phyloP scores from a whole-genome alignment of 2,113 vertebrate genomes.

The Megaceryle torquata region DNA sequence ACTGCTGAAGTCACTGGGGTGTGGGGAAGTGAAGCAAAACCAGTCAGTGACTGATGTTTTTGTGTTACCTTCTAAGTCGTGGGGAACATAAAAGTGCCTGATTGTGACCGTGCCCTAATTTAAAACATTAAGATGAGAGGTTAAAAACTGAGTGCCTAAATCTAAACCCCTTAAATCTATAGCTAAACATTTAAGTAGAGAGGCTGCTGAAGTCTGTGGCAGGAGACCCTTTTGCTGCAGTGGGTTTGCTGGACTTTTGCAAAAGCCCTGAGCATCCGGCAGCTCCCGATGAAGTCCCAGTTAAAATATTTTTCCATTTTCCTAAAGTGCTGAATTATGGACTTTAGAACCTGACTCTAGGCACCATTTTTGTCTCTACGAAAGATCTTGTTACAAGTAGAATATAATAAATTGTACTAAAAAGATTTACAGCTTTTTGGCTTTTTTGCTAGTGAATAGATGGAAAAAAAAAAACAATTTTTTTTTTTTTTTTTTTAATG shows the following conservation, averaged over 20 bases:
- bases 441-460: conserved; percentile 13
- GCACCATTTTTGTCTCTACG: conserved; percentile 5
- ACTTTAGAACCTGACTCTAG: background rate
- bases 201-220: background rate
- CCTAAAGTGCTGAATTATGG: background rate
- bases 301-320: background rate
- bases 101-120: background rate
- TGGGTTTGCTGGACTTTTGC: background rate
- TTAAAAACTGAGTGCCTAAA: background rate
- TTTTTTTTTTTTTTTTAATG: background rate
- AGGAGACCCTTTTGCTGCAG: background rate
- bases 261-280: background rate
- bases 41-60: background rate
- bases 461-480: background rate
- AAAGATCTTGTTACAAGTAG: conserved; percentile 31
- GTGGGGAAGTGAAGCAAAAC: background rate
- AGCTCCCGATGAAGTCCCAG: background rate
- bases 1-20: background rate
- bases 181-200: background rate
- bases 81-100: background rate
- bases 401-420: conserved; percentile 38
- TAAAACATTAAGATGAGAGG: background rate
- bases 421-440: conserved; percentile 8
- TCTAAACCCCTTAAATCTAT: background rate
- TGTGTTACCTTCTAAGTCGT: background rate